Evolutionary conservation across 2,888 invertebrate species (phyloP).

Genomic region (Pardosa pseudoannulata): DNA sequence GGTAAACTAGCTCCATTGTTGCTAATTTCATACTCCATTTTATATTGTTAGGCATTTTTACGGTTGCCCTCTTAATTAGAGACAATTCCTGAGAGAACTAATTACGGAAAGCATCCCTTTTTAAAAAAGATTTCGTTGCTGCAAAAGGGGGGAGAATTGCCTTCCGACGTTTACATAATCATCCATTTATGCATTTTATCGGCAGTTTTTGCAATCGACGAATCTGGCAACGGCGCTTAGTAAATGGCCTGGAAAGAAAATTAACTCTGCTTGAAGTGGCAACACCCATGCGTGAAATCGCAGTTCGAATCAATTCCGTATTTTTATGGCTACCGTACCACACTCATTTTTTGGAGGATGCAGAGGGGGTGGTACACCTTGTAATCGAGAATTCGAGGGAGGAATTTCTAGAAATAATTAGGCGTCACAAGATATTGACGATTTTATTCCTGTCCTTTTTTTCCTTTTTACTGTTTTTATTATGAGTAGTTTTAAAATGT

Average conservation of each 20-base stretch:
- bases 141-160: too few relatives aligned
- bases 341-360: background rate
- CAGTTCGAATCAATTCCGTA: constrained; percentile 48
- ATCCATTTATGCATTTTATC: constrained; percentile 47
- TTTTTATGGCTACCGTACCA: constrained; percentile 31
- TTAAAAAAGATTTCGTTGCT: background rate
- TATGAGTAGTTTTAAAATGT: too few relatives aligned
- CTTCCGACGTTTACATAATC: constrained; percentile 16
- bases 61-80: constrained; percentile 20
- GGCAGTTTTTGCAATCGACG: constrained; percentile 30
- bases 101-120: constrained; percentile 35
- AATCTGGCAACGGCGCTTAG: constrained; percentile 23
- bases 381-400: background rate
- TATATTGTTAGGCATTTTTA: constrained; percentile 38
- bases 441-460: too few relatives aligned
- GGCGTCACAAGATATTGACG: too few relatives aligned
- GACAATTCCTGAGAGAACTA: constrained; percentile 41
- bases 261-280: constrained; percentile 55
- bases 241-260: constrained; percentile 62
- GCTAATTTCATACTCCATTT: constrained; percentile 12
- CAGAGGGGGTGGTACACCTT: too few relatives aligned
- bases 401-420: too few relatives aligned
- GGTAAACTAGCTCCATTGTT: background rate
- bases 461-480: too few relatives aligned
- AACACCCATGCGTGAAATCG: constrained; percentile 47